phyloP scores from a whole-genome alignment of 2,888 invertebrate species.

The Muschampia staudingeri region DNA sequence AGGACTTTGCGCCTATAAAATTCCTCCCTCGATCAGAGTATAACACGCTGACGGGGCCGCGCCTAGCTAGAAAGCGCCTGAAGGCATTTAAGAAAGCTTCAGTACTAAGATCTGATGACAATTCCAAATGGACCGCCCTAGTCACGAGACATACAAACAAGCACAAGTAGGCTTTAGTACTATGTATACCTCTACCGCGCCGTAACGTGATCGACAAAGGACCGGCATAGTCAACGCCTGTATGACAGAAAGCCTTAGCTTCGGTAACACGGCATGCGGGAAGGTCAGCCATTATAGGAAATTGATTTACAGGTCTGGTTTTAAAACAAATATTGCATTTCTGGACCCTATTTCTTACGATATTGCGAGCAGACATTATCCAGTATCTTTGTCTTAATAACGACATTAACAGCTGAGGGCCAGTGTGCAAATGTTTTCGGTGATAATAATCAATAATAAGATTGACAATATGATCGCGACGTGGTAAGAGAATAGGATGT shows the following conservation, averaged over 20 bases:
- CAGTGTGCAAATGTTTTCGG: neutral
- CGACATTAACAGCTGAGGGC: slow-evolving; percentile 10
- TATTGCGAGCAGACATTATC: slow-evolving; percentile 4
- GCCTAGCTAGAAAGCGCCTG: slow-evolving; percentile 2
- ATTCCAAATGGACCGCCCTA: neutral
- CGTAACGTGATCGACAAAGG: neutral
- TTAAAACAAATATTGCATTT: slow-evolving; percentile 15
- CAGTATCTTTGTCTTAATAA: slow-evolving; percentile 5
- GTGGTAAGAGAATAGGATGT: slow-evolving; percentile 20
- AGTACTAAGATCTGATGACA: slow-evolving; percentile 11
- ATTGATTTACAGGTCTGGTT: neutral
- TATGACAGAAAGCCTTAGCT: slow-evolving; percentile 12
- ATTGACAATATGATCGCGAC: slow-evolving; percentile 13
- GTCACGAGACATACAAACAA: slow-evolving; percentile 8
- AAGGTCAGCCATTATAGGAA: slow-evolving; percentile 11
- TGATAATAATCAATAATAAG: slow-evolving; percentile 17
- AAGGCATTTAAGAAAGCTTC: slow-evolving; percentile 1
- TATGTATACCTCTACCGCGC: slow-evolving; percentile 15
- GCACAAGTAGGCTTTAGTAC: slow-evolving; percentile 9
- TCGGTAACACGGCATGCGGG: slow-evolving; percentile 2
- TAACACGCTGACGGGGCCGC: slow-evolving; percentile 3
- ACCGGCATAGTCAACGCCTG: slow-evolving; percentile 6
- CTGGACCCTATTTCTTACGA: neutral
- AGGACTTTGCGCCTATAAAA: slow-evolving; percentile 46
- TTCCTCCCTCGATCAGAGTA: slow-evolving; percentile 55